phyloP scores from a whole-genome alignment of 2,113 vertebrate genomes.

The Tapirus terrestris region DNA sequence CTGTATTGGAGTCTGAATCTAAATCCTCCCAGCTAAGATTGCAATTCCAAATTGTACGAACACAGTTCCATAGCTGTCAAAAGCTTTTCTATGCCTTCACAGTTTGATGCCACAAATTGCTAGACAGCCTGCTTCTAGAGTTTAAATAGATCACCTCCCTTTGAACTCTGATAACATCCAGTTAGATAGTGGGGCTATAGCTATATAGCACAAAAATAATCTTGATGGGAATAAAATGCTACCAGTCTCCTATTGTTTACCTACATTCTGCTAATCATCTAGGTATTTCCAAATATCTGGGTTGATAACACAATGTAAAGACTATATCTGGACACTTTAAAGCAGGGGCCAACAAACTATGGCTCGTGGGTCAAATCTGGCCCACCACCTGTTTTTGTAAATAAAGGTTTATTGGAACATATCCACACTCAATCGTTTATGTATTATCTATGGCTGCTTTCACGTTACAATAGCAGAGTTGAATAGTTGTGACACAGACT shows the following conservation, averaged over 20 bases:
- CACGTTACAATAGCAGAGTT: not conserved
- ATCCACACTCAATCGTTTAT: not conserved
- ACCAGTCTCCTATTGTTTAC: not conserved
- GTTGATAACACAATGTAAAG: not conserved
- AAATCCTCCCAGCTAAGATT: constrained; percentile 23
- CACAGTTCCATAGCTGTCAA: constrained; percentile 41
- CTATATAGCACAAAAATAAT: constrained; percentile 14
- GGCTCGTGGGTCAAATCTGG: not conserved
- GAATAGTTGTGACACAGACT: not conserved
- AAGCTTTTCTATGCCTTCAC: constrained; percentile 54
- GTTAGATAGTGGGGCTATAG: not conserved
- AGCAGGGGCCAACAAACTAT: not conserved
- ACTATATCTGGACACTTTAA: not conserved
- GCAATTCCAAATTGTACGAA: constrained; percentile 17
- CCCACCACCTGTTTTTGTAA: not conserved
- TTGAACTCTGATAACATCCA: constrained; percentile 45
- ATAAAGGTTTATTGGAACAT: constrained; percentile 14
- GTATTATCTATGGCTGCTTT: not conserved
- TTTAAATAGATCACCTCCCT: constrained; percentile 47
- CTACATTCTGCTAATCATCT: not conserved
- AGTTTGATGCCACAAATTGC: constrained; percentile 51
- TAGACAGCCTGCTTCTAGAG: constrained; percentile 8
- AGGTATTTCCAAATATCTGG: constrained; percentile 15
- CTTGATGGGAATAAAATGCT: not conserved
- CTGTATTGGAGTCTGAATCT: constrained; percentile 5